phyloP scores from a whole-genome alignment of 1,140 invertebrate species.

The Bradysia coprophila region DNA sequence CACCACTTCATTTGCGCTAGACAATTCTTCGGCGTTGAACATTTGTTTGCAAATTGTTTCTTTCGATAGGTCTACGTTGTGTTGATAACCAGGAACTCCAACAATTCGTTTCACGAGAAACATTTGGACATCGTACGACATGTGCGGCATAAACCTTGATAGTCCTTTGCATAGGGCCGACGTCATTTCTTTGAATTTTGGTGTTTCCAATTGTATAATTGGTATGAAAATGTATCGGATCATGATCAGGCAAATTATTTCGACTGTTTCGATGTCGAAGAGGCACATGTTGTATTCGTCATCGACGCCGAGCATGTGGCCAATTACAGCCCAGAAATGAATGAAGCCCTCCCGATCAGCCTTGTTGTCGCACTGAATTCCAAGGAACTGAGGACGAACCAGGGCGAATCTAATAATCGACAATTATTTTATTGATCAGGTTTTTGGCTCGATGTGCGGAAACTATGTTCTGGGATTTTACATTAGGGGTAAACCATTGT shows the following conservation, averaged over 20 bases:
- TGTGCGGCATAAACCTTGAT: not conserved
- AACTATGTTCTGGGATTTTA: too few species aligned
- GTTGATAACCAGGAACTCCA: constrained; percentile 3
- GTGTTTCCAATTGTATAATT: constrained; percentile 1
- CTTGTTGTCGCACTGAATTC: constrained; percentile 26
- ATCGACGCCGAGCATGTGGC: constrained; percentile 53
- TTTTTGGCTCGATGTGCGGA: too few species aligned
- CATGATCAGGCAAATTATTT: not conserved
- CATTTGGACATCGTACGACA: constrained; percentile 1
- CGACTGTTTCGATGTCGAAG: not conserved
- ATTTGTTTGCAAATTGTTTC: not conserved
- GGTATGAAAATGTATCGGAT: constrained; percentile 1
- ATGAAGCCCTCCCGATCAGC: constrained; percentile 49
- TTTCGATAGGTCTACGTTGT: constrained; percentile 1
- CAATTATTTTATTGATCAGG: too few species aligned
- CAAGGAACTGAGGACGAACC: constrained; percentile 37
- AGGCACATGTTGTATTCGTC: constrained; percentile 23
- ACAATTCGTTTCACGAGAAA: constrained; percentile 1
- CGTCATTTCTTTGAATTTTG: constrained; percentile 1
- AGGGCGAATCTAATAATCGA: constrained; percentile 31
- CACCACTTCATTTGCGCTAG: too few species aligned
- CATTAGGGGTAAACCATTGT: too few species aligned
- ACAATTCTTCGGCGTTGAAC: not conserved
- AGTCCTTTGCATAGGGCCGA: constrained; percentile 1
- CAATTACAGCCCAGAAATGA: constrained; percentile 63